phyloP scores from a whole-genome alignment of 2,797 vertebrate genomes.

The Pipistrellus nathusii region DNA sequence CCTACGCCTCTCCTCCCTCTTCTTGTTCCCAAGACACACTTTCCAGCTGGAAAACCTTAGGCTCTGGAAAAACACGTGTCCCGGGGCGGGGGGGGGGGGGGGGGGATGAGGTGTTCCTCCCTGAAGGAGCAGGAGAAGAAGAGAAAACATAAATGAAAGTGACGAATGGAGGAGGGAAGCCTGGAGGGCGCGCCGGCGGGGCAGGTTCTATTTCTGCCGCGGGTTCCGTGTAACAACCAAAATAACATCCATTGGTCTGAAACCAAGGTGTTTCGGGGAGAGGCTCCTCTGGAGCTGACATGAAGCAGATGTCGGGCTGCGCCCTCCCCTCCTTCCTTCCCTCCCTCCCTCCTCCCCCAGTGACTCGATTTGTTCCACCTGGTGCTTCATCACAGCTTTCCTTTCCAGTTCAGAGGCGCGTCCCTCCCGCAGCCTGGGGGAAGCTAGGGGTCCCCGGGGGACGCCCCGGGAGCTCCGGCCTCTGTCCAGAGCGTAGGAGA shows the following conservation, averaged over 20 bases:
- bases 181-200: constrained; percentile 55
- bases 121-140: constrained; percentile 69
- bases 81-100: constrained; percentile 21
- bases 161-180: constrained; percentile 57
- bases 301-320: constrained; percentile 42
- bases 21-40: constrained; percentile 62
- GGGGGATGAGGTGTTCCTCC: constrained; percentile 73
- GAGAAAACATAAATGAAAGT: constrained; percentile 64
- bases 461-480: not conserved
- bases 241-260: constrained; percentile 59
- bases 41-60: constrained; percentile 73
- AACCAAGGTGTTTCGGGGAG: constrained; percentile 60
- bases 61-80: constrained; percentile 65
- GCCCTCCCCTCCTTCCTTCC: not conserved
- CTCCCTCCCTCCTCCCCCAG: not conserved
- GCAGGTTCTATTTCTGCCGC: constrained; percentile 49
- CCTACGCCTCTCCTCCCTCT: constrained; percentile 17
- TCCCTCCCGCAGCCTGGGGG: not conserved
- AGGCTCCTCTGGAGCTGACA: constrained; percentile 4
- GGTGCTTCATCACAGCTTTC: not conserved
- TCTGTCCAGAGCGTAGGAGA: not conserved
- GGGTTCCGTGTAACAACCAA: constrained; percentile 44
- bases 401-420: not conserved
- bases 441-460: not conserved
- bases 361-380: not conserved